Percentiles rank a stretch among this genome's conserved stretches.
These are phyloP conservation scores for Autographa gamma DNA, from an alignment of 2,888 invertebrate genomes.

Conservation along the genomic window DNA sequence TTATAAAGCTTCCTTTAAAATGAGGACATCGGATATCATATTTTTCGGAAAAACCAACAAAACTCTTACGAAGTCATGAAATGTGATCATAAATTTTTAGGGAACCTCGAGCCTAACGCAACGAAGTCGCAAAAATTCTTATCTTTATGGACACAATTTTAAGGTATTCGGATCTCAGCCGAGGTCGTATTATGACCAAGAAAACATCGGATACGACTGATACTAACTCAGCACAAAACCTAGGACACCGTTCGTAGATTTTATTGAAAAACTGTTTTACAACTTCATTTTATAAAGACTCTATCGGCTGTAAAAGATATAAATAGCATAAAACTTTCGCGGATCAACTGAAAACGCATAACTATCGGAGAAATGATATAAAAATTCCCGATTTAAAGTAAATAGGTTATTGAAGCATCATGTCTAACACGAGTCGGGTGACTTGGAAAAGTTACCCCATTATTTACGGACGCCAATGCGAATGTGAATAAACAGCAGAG, in stretches of 20 bases:
- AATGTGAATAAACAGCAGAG: slow-evolving; percentile 82
- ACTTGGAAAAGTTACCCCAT: slow-evolving; percentile 76
- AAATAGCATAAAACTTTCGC: not conserved
- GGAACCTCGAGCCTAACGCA: slow-evolving; percentile 68
- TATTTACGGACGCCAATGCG: slow-evolving; percentile 79
- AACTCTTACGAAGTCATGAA: slow-evolving; percentile 75
- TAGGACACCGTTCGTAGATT: slow-evolving; percentile 40
- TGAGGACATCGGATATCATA: slow-evolving; percentile 64
- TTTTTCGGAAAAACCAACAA: slow-evolving; percentile 64
- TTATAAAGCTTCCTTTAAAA: slow-evolving; percentile 60
- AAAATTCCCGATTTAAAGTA: slow-evolving; percentile 33
- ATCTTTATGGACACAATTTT: slow-evolving; percentile 79
- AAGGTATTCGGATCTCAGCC: slow-evolving; percentile 72
- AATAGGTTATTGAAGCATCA: slow-evolving; percentile 47
- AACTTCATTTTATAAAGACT: slow-evolving; percentile 3
- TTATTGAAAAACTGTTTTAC: slow-evolving; percentile 44
- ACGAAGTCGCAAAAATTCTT: slow-evolving; percentile 77
- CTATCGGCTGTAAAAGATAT: not conserved
- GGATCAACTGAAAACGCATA: not conserved
- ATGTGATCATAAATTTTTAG: slow-evolving; percentile 77
- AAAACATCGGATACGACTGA: slow-evolving; percentile 56
- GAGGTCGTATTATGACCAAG: slow-evolving; percentile 63
- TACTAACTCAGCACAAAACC: slow-evolving; percentile 56
- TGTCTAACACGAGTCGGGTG: slow-evolving; percentile 60
- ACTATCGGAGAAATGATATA: slow-evolving; percentile 15